Evolutionary conservation across 37 sponge, comb jelly and placozoan species (phyloP).

Genomic region (Aphrocallistes beatrix): DNA sequence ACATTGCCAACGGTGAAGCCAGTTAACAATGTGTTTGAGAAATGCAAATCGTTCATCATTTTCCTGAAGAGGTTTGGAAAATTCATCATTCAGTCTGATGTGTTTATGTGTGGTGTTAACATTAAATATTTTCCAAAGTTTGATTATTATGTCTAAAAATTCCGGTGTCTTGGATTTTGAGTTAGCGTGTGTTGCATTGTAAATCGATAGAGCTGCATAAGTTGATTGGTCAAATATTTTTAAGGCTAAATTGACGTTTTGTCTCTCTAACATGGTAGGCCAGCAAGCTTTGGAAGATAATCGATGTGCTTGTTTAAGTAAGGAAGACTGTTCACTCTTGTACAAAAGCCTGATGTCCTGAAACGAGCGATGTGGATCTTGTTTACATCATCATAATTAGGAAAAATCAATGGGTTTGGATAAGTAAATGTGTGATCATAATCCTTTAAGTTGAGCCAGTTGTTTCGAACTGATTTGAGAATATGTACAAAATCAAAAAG

Average conservation of each 20-base stretch:
- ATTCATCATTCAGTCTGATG: too few species aligned
- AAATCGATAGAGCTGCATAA: too few species aligned
- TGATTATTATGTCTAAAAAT: too few species aligned
- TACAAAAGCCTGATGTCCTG: not conserved
- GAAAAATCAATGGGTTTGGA: not conserved
- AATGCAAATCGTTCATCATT: not conserved
- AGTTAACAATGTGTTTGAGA: not conserved
- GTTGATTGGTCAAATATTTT: not conserved
- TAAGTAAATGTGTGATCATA: not conserved
- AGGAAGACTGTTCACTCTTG: not conserved
- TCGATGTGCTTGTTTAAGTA: not conserved
- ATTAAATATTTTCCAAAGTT: too few species aligned
- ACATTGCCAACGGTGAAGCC: too few species aligned
- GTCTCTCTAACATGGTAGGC: not conserved
- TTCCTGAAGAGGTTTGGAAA: not conserved
- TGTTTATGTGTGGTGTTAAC: too few species aligned
- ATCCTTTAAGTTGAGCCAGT: not conserved
- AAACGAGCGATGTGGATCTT: not conserved
- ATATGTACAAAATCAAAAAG: not conserved
- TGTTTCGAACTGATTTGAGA: not conserved
- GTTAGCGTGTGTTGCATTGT: too few species aligned
- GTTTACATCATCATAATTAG: not conserved
- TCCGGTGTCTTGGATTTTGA: too few species aligned
- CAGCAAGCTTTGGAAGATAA: not conserved
- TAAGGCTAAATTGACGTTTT: not conserved